Conservation (phyloP, 2,113 vertebrate species). For the Holacanthus passer region DNA sequence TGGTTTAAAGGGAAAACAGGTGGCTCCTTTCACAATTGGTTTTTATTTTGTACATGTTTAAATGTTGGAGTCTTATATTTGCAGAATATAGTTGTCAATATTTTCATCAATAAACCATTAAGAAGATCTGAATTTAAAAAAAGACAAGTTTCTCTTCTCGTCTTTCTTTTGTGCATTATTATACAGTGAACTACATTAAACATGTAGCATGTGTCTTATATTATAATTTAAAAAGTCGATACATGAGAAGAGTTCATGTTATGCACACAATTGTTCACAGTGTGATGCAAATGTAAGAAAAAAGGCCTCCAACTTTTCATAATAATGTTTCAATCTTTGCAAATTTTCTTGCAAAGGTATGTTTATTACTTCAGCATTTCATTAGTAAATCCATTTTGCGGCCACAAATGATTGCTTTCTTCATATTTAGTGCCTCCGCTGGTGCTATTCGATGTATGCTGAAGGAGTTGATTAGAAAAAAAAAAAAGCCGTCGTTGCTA, state of each 20-base stretch:
- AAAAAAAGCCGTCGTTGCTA: slow-evolving; percentile 40
- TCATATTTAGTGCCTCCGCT: slow-evolving; percentile 42
- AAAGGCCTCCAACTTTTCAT: slow-evolving; percentile 4
- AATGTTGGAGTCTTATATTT: not conserved
- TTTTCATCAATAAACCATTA: not conserved
- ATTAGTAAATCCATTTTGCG: slow-evolving; percentile 62
- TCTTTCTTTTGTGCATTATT: too few species aligned
- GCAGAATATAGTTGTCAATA: not conserved
- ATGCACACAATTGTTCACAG: slow-evolving; percentile 2
- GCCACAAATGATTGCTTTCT: slow-evolving; percentile 54
- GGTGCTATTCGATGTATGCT: slow-evolving; percentile 8
- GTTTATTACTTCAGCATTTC: slow-evolving; percentile 44
- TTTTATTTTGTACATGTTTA: not conserved
- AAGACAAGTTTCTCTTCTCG: too few species aligned
- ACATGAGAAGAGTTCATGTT: not conserved
- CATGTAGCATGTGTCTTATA: not conserved
- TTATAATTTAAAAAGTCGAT: not conserved
- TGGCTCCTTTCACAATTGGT: not conserved
- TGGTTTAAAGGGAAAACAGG: too few species aligned
- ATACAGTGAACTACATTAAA: not conserved
- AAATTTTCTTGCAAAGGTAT: slow-evolving; percentile 36
- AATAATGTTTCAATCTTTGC: slow-evolving; percentile 30
- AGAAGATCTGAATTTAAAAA: too few species aligned
- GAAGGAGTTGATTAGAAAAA: slow-evolving; percentile 58
- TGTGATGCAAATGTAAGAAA: not conserved